These are phyloP conservation scores for Matsumyia berberina DNA, from an alignment of 2,888 invertebrate species.

Conservation along the genomic window DNA sequence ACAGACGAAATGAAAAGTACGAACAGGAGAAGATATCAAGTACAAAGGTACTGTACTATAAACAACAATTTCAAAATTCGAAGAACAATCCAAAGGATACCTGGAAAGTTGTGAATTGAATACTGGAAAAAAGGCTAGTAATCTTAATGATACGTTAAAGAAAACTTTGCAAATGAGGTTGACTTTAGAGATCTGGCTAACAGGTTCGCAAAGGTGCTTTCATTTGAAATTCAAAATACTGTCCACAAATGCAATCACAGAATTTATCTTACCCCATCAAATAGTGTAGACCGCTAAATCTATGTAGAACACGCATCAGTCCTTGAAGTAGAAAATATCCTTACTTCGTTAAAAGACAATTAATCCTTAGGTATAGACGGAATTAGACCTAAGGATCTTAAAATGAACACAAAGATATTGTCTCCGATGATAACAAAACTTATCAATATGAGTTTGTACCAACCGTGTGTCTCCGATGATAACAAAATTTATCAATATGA, in stretches of 20 bases:
- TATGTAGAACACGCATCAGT: neutral
- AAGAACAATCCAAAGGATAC: neutral
- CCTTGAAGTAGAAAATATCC: constrained; percentile 1
- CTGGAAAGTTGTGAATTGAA: neutral
- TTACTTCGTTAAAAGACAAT: neutral
- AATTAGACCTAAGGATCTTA: constrained; percentile 2
- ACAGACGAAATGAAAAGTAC: neutral
- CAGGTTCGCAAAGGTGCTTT: neutral
- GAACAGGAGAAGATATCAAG: no score
- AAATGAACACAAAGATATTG: neutral
- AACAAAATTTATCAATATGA: constrained; percentile 1
- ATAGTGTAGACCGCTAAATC: neutral
- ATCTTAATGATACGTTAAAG: neutral
- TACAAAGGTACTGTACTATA: no score
- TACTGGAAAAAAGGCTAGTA: neutral
- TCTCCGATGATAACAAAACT: neutral
- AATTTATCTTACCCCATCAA: constrained; percentile 1
- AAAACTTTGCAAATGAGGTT: neutral
- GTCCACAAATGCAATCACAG: neutral
- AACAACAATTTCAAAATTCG: neutral
- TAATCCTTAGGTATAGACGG: neutral
- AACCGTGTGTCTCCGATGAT: neutral
- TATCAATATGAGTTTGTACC: neutral
- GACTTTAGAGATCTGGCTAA: neutral
- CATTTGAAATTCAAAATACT: neutral